Evolutionary conservation across 2,113 vertebrate species (phyloP).

Genomic region (Chaetodon auriga): DNA sequence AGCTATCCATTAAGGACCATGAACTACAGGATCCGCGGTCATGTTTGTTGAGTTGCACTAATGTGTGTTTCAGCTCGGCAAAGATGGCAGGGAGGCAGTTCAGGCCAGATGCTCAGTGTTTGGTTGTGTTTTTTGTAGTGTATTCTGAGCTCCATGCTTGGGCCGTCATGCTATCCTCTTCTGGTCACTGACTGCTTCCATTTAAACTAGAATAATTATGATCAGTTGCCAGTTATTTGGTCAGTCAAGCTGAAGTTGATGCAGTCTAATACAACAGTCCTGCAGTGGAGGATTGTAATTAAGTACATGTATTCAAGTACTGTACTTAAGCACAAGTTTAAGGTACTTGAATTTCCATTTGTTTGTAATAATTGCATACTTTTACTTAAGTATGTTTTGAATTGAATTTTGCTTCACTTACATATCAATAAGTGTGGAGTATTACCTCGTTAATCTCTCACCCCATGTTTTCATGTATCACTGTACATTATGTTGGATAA

Average conservation of each 20-base stretch:
- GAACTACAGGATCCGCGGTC: neutral
- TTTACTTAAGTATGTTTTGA: too few species aligned
- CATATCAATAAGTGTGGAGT: neutral
- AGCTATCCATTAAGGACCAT: neutral
- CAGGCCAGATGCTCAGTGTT: neutral
- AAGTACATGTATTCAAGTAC: too few species aligned
- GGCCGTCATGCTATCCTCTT: neutral
- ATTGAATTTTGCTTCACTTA: neutral
- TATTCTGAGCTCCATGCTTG: neutral
- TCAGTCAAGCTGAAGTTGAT: too few species aligned
- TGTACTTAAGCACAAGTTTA: too few species aligned
- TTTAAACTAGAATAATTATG: neutral
- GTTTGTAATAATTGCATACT: too few species aligned
- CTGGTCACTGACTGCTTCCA: neutral
- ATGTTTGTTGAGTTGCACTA: too few species aligned
- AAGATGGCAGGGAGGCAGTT: neutral
- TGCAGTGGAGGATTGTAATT: neutral
- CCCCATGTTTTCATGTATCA: neutral
- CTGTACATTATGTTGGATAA: neutral
- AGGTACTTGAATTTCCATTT: too few species aligned
- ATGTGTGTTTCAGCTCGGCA: too few species aligned
- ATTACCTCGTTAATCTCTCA: neutral
- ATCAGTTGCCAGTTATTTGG: too few species aligned
- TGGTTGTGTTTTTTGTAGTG: neutral
- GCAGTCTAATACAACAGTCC: neutral